Evolutionary conservation across 2,113 vertebrate species (phyloP).

Genomic region (Illadopsis cleaveri): DNA sequence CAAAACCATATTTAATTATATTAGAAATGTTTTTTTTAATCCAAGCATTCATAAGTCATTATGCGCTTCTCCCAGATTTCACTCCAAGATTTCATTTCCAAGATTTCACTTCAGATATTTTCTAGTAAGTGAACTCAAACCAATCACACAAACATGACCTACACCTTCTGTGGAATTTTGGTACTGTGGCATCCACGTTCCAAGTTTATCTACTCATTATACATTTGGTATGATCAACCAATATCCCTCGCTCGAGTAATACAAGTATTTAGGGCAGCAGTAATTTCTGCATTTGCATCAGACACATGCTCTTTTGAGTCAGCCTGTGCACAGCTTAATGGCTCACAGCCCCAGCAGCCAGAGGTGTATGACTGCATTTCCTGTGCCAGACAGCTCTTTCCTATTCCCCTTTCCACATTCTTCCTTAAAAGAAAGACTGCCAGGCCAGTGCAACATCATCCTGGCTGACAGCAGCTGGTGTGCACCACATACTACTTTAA

Average conservation of each 20-base stretch:
- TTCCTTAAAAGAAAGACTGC: neutral
- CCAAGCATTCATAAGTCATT: neutral
- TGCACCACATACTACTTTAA: neutral
- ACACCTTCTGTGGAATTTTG: neutral
- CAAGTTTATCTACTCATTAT: neutral
- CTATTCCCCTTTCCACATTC: neutral
- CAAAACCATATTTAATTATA: neutral
- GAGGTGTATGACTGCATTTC: neutral
- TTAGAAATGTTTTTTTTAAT: neutral
- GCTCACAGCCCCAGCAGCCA: neutral
- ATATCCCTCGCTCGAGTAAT: accelerated
- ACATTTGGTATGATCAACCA: neutral
- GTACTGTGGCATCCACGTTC: neutral
- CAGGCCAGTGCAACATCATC: neutral
- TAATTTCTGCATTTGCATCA: neutral
- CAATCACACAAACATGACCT: neutral
- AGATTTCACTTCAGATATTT: neutral
- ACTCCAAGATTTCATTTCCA: neutral
- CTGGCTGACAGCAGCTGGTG: neutral
- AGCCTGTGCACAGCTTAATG: neutral
- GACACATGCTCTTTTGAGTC: neutral
- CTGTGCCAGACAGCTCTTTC: neutral
- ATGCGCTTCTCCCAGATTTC: neutral
- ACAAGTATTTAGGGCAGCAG: neutral
- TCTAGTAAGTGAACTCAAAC: neutral